Conservation (phyloP, 2,113 vertebrate genomes). For the Eublepharis macularius region DNA sequence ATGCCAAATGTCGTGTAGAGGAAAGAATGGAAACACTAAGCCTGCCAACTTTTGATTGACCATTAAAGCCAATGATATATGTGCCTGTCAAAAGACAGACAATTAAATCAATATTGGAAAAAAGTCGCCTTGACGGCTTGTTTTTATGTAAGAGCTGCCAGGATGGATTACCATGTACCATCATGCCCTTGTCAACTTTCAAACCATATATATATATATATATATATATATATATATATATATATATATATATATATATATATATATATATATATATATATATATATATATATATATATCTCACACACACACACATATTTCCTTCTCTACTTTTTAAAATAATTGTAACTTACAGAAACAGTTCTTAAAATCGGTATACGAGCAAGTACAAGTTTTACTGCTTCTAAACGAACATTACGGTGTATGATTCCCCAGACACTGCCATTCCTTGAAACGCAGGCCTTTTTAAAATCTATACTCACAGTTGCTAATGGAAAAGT, state of each 20-base stretch:
- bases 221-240: neutral
- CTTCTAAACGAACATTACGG: constrained; percentile 56
- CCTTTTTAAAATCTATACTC: constrained; percentile 45
- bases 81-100: constrained; percentile 96
- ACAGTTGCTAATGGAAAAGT: constrained; percentile 43
- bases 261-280: constrained; percentile 75
- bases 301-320: constrained; percentile 39
- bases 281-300: neutral
- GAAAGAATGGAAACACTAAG: constrained; percentile 92
- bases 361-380: constrained; percentile 51
- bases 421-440: constrained; percentile 39
- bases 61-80: constrained; percentile 98
- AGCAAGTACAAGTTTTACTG: neutral
- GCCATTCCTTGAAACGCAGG: constrained; percentile 12
- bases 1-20: constrained; percentile 88
- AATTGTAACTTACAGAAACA: constrained; percentile 52
- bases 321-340: constrained; percentile 32
- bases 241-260: constrained; percentile 1
- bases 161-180: constrained; percentile 86
- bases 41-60: constrained; percentile 96
- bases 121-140: constrained; percentile 93
- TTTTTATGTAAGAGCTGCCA: constrained; percentile 92
- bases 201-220: constrained; percentile 80
- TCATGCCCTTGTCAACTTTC: constrained; percentile 86
- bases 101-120: constrained; percentile 98